Conservation (phyloP, 2,797 vertebrate genomes). For the Poeciliopsis paucimaculata region DNA sequence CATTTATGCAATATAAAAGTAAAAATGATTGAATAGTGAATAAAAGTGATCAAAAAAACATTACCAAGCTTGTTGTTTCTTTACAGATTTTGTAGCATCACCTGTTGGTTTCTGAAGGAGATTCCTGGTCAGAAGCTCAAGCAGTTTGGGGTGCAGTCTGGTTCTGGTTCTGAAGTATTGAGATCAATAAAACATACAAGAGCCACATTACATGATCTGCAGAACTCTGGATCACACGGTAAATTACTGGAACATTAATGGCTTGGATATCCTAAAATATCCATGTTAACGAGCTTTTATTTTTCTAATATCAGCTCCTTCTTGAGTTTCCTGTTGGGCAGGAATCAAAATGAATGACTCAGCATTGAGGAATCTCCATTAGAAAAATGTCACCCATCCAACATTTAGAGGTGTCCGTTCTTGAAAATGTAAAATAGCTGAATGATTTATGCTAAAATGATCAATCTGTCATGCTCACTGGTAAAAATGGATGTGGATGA, state of each 20-base stretch:
- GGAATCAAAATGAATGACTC: not conserved
- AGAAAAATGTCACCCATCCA: not conserved
- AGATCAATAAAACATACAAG: too few relatives aligned
- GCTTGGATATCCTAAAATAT: not conserved
- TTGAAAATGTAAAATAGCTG: not conserved
- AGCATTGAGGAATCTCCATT: not conserved
- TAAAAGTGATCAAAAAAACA: too few relatives aligned
- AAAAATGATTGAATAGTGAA: too few relatives aligned
- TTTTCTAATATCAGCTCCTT: not conserved
- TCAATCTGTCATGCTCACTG: not conserved
- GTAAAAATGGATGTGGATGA: not conserved
- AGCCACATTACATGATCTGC: too few relatives aligned
- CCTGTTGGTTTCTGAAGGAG: too few relatives aligned
- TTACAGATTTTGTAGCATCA: too few relatives aligned
- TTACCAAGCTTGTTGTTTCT: too few relatives aligned
- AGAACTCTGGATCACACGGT: too few relatives aligned
- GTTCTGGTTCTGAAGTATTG: too few relatives aligned
- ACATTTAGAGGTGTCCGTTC: not conserved
- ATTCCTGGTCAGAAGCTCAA: too few relatives aligned
- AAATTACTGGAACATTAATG: not conserved
- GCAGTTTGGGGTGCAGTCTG: too few relatives aligned
- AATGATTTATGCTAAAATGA: constrained; percentile 6
- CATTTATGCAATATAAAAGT: too few relatives aligned
- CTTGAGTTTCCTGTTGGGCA: not conserved
- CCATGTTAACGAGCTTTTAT: not conserved